Base-by-base conservation (phyloP, 1,140 invertebrate genomes). In the Ephestia elutella region DNA sequence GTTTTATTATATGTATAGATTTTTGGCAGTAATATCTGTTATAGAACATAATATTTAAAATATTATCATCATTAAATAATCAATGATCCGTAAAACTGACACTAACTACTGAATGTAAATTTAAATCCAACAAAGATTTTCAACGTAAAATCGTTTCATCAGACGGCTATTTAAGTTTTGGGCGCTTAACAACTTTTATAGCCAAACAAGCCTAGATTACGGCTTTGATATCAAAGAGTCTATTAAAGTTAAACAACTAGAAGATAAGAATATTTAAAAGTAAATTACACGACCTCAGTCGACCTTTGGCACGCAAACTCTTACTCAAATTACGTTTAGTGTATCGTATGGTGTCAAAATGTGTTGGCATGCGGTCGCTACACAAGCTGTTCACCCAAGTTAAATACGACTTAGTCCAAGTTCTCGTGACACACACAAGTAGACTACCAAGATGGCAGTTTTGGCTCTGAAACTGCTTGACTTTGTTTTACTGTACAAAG, bases 391-490 rank as follows among this genome's bases (percentile, higher is more conserved):
- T 78, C 78, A 68, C 72, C 66, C 61, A 86, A 82, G 75, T 86
- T 82, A 86, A 86, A 86, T 86, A 86, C 76, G 80, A 83, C 80
- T 83, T 83, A 82, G 79, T 66, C 66, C 70, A 81, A 82, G 72
- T 83, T 83, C 71, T 15, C 71, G 71, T 67, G 71, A 83, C 80
- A 83, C 72, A 79, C 68, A 71, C 51, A 77, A 80, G 70, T 66
- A 73, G 71, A 72, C 76, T 80, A 44, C 10, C n/a, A 81, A 80
- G 78, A 76, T 59, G 74, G 68, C 67, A 81, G 73, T 78, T 77
- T 79, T 75, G 75, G 75, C 70, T 73, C 59, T 59, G 66, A 70
- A 71, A 67, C 71, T 75, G 66, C 64, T 65, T 57, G 65, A 71
- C 63, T 69, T 73, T 68, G 65, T 68, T 71, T 60, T 44, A 61